phyloP scores from a whole-genome alignment of 2,797 vertebrate genomes.

The Smutsia gigantea region DNA sequence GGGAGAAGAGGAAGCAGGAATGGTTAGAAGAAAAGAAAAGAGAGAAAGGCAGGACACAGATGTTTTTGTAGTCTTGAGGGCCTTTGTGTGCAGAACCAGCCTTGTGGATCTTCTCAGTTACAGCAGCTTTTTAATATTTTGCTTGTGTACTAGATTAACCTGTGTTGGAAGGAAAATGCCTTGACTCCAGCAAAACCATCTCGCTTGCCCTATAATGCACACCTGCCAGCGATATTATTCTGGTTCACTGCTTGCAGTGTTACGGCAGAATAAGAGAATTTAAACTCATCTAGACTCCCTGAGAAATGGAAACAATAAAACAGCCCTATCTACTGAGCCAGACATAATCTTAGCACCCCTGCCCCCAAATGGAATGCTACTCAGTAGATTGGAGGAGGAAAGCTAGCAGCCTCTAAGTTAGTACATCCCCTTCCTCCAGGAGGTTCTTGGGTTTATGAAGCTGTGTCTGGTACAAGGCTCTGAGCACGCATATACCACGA shows the following conservation, averaged over 20 bases:
- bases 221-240: slow-evolving; percentile 81
- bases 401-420: neutral
- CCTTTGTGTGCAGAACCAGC: slow-evolving; percentile 16
- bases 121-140: slow-evolving; percentile 74
- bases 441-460: slow-evolving; percentile 78
- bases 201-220: slow-evolving; percentile 76
- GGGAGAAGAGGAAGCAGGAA: neutral
- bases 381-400: slow-evolving; percentile 69
- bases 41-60: neutral
- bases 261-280: slow-evolving; percentile 78
- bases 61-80: neutral
- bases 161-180: slow-evolving; percentile 71
- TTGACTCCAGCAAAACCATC: slow-evolving; percentile 63
- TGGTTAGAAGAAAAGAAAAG: slow-evolving; percentile 12
- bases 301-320: slow-evolving; percentile 82
- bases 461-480: slow-evolving; percentile 81
- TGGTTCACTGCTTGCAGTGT: slow-evolving; percentile 83
- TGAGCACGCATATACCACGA: slow-evolving; percentile 76
- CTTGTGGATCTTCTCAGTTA: slow-evolving; percentile 20
- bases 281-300: slow-evolving; percentile 82
- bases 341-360: slow-evolving; percentile 75
- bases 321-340: slow-evolving; percentile 76
- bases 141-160: slow-evolving; percentile 75
- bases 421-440: slow-evolving; percentile 77
- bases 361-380: slow-evolving; percentile 75